Base-by-base conservation (phyloP, 2,888 invertebrate genomes). In the Seladonia tumulorum region DNA sequence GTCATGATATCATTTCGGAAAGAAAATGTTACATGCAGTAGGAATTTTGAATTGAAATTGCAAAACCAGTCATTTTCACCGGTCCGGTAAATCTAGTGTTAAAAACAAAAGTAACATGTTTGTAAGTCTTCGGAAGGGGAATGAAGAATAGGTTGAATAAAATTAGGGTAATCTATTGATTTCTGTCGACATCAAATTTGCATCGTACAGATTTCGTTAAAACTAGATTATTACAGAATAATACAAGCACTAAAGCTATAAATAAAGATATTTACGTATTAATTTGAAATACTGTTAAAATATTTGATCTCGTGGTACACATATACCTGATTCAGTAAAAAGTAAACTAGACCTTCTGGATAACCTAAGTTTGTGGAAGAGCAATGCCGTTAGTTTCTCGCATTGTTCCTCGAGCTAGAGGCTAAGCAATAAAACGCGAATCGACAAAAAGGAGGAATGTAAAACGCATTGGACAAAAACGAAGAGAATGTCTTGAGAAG, bases 381-480 rank as follows among this genome's bases (percentile, higher is more conserved):
- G 14, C 16, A 1, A 42, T 85, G 60, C 84, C 84, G 84, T 85
- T 85, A 85, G 47, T 8, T 53, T 22, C n/a, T 72, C 70, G 66
- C 85, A 85, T 79, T 85, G 79, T 85, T 85, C 79, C 71, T 35
- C 45, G 63, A 75, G 74, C 71, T 35, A 39, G 63, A 71, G 74
- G 5, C 74, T 22, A 45, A n/a, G 78, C 78, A 79, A 78, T 85
- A 85, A 85, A 85, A 42, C 45, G 74, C 74, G 25, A 75, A 63
- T 29, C 25, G 47, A n/a, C 47, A 78, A 84, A 70, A 84, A 85
- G 70, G 39, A 53, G 35, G 85, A 85, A 85, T 85, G 84, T 85
- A 85, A 85, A 85, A 75, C 71, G 29, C n/a, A 45, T 18, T 4
- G 5, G 2, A 39, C 53, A 79, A 85, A 79, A 85, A 79, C 60